Conservation (phyloP, 2,888 invertebrate genomes). For the Strigamia maritima region DNA sequence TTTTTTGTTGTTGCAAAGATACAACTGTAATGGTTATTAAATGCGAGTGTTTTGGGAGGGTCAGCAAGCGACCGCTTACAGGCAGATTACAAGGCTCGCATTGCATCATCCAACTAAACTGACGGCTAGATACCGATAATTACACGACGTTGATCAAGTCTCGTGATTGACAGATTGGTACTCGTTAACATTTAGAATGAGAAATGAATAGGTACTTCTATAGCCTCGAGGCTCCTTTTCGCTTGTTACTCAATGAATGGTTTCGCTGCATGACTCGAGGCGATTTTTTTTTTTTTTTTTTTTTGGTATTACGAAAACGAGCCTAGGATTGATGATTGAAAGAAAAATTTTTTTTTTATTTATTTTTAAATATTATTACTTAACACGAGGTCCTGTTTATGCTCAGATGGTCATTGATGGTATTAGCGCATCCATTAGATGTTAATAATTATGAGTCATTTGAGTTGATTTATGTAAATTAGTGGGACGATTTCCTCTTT, state of each 20-base stretch:
- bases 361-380: not conserved
- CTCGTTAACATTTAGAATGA: conserved; percentile 11
- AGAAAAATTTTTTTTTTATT: not conserved
- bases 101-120: conserved; percentile 10
- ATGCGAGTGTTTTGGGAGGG: not conserved
- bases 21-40: conserved; percentile 4
- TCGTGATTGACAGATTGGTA: conserved; percentile 21
- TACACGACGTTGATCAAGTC: conserved; percentile 13
- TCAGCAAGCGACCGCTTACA: not conserved
- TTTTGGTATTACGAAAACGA: not conserved
- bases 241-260: not conserved
- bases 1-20: not conserved
- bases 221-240: not conserved
- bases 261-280: not conserved
- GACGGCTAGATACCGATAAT: conserved; percentile 21
- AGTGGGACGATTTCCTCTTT: conserved; percentile 6
- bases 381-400: not conserved
- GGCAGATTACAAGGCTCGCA: conserved; percentile 21
- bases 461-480: conserved; percentile 6
- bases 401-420: not conserved
- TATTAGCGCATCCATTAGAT: not conserved
- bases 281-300: too few relatives aligned
- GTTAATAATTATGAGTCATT: conserved; percentile 20
- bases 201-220: not conserved
- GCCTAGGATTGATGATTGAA: conserved; percentile 16